These are phyloP conservation scores for Spongilla lacustris DNA, from an alignment of 37 sponge, comb jelly and placozoan genomes.

Conservation along the genomic window DNA sequence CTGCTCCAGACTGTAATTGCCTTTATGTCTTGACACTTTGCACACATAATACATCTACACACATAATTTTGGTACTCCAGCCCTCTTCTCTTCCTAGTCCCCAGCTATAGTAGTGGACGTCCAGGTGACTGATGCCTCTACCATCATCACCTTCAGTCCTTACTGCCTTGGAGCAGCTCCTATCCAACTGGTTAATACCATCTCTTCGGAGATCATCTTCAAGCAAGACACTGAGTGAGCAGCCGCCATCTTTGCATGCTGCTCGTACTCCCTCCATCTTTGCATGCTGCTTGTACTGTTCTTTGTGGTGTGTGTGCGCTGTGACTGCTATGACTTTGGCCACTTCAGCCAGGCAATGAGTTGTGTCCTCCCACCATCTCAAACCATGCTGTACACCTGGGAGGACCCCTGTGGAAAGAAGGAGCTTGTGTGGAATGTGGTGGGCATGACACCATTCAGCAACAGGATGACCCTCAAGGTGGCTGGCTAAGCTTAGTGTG, in stretches of 20 bases:
- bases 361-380: slow-evolving; percentile 22
- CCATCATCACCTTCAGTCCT: slow-evolving; percentile 73
- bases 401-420: slow-evolving; percentile 38
- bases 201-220: slow-evolving; percentile 14
- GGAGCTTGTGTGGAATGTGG: neutral
- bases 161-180: slow-evolving; percentile 82
- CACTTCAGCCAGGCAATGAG: neutral
- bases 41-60: too few species aligned
- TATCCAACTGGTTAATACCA: slow-evolving; percentile 69
- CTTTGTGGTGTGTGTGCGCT: too few species aligned
- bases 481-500: too few species aligned
- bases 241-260: too few species aligned
- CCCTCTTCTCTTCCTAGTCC: neutral
- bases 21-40: neutral
- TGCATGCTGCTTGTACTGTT: too few species aligned
- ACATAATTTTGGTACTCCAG: neutral
- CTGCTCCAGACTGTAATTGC: neutral
- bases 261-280: too few species aligned
- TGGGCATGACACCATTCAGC: neutral
- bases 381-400: slow-evolving; percentile 66
- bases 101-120: slow-evolving; percentile 69
- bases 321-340: too few species aligned
- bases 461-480: neutral
- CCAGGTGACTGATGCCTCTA: slow-evolving; percentile 69
- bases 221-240: slow-evolving; percentile 39